These are phyloP conservation scores for Limnodromus scolopaceus DNA, from an alignment of 2,797 vertebrate species.

Conservation along the genomic window DNA sequence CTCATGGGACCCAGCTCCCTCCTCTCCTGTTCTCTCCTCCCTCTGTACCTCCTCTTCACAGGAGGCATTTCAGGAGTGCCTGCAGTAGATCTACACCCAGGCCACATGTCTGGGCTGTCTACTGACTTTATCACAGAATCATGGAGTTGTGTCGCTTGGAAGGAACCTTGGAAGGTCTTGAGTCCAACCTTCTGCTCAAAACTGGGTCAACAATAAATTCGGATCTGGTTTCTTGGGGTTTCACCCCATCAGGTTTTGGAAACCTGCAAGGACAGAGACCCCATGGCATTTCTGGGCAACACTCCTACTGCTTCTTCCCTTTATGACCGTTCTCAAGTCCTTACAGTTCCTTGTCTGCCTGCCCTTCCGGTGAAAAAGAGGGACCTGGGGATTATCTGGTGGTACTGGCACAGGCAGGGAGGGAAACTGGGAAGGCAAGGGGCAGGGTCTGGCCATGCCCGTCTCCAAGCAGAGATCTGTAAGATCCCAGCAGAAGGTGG, in stretches of 20 bases:
- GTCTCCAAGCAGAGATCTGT: neutral
- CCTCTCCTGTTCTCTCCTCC: neutral
- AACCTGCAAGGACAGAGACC: neutral
- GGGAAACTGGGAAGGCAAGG: neutral
- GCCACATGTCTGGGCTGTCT: neutral
- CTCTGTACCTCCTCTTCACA: neutral
- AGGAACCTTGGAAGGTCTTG: neutral
- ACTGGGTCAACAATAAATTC: neutral
- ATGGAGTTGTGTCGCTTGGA: neutral
- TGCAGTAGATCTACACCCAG: neutral
- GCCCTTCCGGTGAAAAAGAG: neutral
- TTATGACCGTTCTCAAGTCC: fast-evolving
- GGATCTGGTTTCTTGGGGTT: neutral
- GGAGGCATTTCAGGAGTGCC: neutral
- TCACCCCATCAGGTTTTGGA: neutral
- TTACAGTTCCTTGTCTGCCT: neutral
- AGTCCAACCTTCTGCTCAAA: neutral
- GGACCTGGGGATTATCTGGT: neutral
- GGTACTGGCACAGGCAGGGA: neutral
- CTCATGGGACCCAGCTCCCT: neutral
- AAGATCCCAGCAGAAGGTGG: neutral
- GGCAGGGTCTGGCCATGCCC: neutral
- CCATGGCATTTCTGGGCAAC: neutral
- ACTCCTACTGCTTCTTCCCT: neutral
- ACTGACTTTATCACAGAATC: neutral